phyloP scores from a whole-genome alignment of 2,888 invertebrate species.

The Apoda limacodes region DNA sequence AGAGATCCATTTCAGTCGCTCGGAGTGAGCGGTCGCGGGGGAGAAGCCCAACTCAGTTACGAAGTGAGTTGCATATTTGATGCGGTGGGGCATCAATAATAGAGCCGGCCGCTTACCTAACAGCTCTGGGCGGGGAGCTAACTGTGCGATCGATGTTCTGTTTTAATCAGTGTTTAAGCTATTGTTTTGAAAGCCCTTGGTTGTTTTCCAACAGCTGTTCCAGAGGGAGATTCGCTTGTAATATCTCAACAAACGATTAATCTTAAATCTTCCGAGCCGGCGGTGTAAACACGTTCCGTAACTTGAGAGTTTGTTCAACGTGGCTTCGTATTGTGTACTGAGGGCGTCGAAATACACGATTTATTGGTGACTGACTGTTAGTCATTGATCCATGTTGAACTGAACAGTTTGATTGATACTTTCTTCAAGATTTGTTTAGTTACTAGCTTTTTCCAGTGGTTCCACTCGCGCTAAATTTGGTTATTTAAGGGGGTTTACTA shows the following conservation, averaged over 20 bases:
- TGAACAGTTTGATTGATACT: no score
- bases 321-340: no score
- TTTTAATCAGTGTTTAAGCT: slow-evolving; percentile 36
- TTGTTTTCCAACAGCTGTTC: slow-evolving; percentile 26
- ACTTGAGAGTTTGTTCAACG: no score
- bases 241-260: slow-evolving; percentile 26
- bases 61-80: slow-evolving; percentile 55
- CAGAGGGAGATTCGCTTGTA: slow-evolving; percentile 21
- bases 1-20: slow-evolving; percentile 32
- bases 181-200: slow-evolving; percentile 19
- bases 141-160: slow-evolving; percentile 15
- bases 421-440: no score
- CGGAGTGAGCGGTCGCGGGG: slow-evolving; percentile 7
- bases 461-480: no score
- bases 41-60: slow-evolving; percentile 12
- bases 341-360: no score
- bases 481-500: no score
- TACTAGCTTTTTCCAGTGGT: no score
- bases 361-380: no score
- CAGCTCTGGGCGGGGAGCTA: slow-evolving; percentile 36
- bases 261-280: no score
- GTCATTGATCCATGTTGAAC: no score
- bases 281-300: no score
- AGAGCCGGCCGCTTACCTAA: slow-evolving; percentile 37
- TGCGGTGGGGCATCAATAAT: slow-evolving; percentile 47